A percentile compares a stretch with the other conserved stretches of the same genome.
These are phyloP conservation scores for Thalassaphorura encarpata DNA, from an alignment of 1,140 invertebrate species.

Conservation along the genomic window DNA sequence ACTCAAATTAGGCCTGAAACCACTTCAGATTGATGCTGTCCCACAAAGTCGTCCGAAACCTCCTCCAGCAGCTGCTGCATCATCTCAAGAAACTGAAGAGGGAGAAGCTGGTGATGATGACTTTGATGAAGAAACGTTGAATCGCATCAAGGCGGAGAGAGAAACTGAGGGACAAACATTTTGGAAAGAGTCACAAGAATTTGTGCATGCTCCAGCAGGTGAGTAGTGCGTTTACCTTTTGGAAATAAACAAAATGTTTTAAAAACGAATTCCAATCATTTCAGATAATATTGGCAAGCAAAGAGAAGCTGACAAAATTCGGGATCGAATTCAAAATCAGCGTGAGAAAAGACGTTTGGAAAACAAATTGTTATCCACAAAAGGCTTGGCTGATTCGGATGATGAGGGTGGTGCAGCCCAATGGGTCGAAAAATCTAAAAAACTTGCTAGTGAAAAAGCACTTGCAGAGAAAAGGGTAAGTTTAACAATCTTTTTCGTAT, in stretches of 20 bases:
- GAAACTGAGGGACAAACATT: constrained; percentile 36
- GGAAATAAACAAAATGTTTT: constrained; percentile 1
- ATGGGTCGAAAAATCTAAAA: constrained; percentile 76
- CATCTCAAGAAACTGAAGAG: constrained; percentile 7
- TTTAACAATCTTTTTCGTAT: not conserved
- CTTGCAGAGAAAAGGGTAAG: constrained; percentile 75
- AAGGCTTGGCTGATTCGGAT: constrained; percentile 60
- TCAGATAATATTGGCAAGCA: constrained; percentile 62
- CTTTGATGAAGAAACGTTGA: constrained; percentile 27
- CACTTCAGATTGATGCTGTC: constrained; percentile 58
- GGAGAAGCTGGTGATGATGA: constrained; percentile 35
- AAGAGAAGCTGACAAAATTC: constrained; percentile 66
- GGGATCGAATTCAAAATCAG: constrained; percentile 61
- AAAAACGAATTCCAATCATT: not conserved
- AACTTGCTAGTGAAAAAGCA: constrained; percentile 65
- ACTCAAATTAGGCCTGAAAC: constrained; percentile 87
- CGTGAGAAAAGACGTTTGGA: constrained; percentile 74
- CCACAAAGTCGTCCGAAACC: not conserved
- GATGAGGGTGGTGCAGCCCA: constrained; percentile 53
- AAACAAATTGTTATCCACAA: constrained; percentile 54
- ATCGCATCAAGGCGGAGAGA: constrained; percentile 26
- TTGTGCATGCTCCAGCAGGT: constrained; percentile 82
- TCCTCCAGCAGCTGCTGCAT: not conserved
- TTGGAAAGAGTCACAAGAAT: constrained; percentile 68
- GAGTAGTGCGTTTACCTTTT: constrained; percentile 11